A percentile compares a stretch with the other conserved stretches of the same genome.
Conservation (phyloP, 2,888 invertebrate species). For the Drosophila algonquin region DNA sequence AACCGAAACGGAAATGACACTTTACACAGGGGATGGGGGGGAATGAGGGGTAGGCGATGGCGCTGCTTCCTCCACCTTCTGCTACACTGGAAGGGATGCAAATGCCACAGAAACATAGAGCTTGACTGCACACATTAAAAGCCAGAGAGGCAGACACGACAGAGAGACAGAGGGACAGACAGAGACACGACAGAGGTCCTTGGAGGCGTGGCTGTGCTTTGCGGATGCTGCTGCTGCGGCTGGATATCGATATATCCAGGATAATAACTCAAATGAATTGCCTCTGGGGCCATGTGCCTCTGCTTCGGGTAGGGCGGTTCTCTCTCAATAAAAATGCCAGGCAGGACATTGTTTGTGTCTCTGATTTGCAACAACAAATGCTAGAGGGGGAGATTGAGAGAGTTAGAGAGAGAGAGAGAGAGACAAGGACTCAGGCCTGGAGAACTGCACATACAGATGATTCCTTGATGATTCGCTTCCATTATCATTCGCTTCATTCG, state of each 20-base stretch:
- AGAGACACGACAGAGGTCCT: background rate
- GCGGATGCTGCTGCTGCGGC: background rate
- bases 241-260: conserved; percentile 50
- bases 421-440: conserved; percentile 22
- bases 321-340: conserved; percentile 48
- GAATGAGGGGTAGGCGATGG: background rate
- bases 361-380: conserved; percentile 57
- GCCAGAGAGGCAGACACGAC: background rate
- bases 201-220: background rate
- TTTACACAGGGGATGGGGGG: conserved; percentile 11
- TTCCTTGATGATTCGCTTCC: conserved; percentile 45
- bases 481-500: conserved; percentile 9
- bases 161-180: too few species aligned
- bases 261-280: conserved; percentile 75
- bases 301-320: conserved; percentile 24
- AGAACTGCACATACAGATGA: conserved; percentile 34
- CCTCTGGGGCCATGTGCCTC: conserved; percentile 26
- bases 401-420: background rate
- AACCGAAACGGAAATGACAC: conserved; percentile 53
- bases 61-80: background rate
- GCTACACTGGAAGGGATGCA: background rate
- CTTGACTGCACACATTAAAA: conserved; percentile 32
- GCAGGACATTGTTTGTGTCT: conserved; percentile 46
- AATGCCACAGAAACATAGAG: conserved; percentile 16
- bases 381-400: background rate